Conservation (phyloP, 2,888 invertebrate species). For the Nymphalis c-album region DNA sequence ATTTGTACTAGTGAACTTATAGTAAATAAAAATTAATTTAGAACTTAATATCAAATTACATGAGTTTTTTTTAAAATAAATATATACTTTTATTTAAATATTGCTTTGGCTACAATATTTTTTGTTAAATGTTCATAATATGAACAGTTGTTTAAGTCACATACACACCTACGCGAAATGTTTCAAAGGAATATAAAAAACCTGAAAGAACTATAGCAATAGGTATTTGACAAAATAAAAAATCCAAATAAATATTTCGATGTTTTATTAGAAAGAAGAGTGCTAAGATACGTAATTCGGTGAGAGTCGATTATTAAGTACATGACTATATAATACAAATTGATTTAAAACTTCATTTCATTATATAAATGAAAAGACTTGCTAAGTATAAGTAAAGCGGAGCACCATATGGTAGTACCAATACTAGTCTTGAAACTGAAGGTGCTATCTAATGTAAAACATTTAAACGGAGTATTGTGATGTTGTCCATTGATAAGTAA, state of each 20-base stretch:
- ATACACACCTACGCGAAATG: too few species aligned
- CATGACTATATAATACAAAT: conserved; percentile 33
- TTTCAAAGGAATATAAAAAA: background rate
- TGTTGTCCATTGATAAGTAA: background rate
- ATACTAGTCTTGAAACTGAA: conserved; percentile 18
- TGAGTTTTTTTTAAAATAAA: too few species aligned
- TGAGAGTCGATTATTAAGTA: conserved; percentile 68
- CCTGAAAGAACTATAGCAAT: background rate
- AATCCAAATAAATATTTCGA: conserved; percentile 26
- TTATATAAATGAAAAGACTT: conserved; percentile 17
- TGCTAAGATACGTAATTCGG: conserved; percentile 74
- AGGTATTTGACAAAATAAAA: conserved; percentile 7
- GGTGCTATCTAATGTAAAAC: background rate
- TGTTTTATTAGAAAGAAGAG: conserved; percentile 46
- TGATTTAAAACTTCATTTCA: conserved; percentile 12
- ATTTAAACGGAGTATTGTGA: background rate
- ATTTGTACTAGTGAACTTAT: conserved; percentile 1
- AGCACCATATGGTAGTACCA: conserved; percentile 43
- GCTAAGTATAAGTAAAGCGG: conserved; percentile 21
- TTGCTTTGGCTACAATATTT: too few species aligned
- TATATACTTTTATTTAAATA: too few species aligned
- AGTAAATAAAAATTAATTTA: background rate
- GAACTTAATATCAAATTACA: background rate
- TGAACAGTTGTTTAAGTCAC: too few species aligned
- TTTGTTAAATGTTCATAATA: too few species aligned